phyloP scores from a whole-genome alignment of 35 echinoderm and acorn worm genomes.

The Strongylocentrotus purpuratus region DNA sequence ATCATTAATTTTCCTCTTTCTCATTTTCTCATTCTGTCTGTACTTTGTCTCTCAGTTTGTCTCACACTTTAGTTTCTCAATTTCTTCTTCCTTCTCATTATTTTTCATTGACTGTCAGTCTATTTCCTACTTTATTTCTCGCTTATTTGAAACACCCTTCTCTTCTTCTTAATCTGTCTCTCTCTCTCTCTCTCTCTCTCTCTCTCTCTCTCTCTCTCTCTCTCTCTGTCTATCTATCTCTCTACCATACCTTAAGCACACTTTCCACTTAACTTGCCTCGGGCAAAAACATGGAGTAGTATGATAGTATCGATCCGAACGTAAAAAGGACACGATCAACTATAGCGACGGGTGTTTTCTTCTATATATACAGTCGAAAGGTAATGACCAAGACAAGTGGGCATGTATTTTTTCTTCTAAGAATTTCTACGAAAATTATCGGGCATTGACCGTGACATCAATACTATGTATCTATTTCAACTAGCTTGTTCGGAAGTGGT shows the following conservation, averaged over 20 bases:
- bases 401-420: not conserved
- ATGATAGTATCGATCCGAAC: not conserved
- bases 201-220: not conserved
- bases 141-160: too few relatives aligned
- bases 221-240: not conserved
- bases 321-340: not conserved
- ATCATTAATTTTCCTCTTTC: too few relatives aligned
- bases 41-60: too few relatives aligned
- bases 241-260: not conserved
- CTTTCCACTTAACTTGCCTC: not conserved
- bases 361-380: too few relatives aligned
- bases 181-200: not conserved
- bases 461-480: not conserved
- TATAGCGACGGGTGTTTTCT: too few relatives aligned
- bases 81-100: too few relatives aligned
- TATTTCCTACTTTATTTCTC: too few relatives aligned
- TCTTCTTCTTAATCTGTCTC: too few relatives aligned
- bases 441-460: not conserved
- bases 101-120: too few relatives aligned
- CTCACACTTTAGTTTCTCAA: too few relatives aligned
- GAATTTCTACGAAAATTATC: not conserved
- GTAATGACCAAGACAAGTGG: not conserved
- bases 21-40: too few relatives aligned
- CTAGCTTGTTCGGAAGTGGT: not conserved
- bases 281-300: not conserved